phyloP scores from a whole-genome alignment of 2,888 invertebrate species.

The Bursaphelenchus okinawaensis region DNA sequence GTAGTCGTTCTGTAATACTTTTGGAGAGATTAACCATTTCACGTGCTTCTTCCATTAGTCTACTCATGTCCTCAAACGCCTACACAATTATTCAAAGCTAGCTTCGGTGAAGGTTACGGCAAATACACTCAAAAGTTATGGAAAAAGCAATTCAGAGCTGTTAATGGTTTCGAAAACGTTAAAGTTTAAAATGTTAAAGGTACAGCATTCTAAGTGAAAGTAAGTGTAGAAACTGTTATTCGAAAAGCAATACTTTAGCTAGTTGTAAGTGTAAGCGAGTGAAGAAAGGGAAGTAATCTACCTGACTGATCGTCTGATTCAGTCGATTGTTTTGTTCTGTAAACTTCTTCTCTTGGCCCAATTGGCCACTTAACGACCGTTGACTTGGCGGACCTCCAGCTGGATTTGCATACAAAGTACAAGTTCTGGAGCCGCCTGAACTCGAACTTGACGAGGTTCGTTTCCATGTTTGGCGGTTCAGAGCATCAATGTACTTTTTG shows the following conservation, averaged over 20 bases:
- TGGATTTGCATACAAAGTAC: slow-evolving; percentile 17
- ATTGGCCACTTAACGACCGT: slow-evolving; percentile 72
- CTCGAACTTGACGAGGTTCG: slow-evolving; percentile 52
- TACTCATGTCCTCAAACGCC: slow-evolving; percentile 90
- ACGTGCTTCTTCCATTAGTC: slow-evolving; percentile 89
- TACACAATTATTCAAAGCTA: slow-evolving; percentile 19
- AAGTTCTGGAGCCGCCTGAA: slow-evolving; percentile 42
- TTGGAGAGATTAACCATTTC: slow-evolving; percentile 92
- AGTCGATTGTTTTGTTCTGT: slow-evolving; percentile 84
- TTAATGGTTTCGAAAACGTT: background rate
- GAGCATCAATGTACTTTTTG: slow-evolving; percentile 50
- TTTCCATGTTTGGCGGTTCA: slow-evolving; percentile 51
- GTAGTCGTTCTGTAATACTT: slow-evolving; percentile 83
- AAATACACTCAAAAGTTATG: background rate
- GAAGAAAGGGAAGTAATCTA: slow-evolving; percentile 14
- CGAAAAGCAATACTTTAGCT: too few relatives aligned
- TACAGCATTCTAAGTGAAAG: too few relatives aligned
- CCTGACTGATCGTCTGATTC: slow-evolving; percentile 77
- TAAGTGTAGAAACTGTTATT: too few relatives aligned
- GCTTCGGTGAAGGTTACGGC: background rate
- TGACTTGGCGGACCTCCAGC: slow-evolving; percentile 11
- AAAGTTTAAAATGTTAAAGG: background rate
- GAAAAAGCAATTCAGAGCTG: background rate
- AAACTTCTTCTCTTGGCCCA: slow-evolving; percentile 81
- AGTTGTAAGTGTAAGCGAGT: too few relatives aligned